These are phyloP conservation scores for Tetranychus cinnabarinus DNA, from an alignment of 1,140 invertebrate species.

Conservation along the genomic window DNA sequence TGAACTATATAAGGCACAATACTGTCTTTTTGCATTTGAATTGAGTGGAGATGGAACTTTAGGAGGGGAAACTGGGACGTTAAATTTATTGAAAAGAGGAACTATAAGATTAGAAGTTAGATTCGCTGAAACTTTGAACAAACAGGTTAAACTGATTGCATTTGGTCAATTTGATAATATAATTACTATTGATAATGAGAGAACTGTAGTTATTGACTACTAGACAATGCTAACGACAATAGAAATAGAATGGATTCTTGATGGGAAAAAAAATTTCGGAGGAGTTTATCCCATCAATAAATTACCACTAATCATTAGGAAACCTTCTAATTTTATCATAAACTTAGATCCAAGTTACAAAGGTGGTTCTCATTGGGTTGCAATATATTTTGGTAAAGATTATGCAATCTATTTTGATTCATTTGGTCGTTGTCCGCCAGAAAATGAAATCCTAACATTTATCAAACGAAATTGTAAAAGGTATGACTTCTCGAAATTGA, in stretches of 20 bases:
- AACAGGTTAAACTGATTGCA: neutral
- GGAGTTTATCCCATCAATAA: neutral
- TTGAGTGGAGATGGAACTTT: neutral
- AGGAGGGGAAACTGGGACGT: neutral
- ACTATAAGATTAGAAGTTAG: neutral
- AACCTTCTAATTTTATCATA: neutral
- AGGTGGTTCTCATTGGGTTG: neutral
- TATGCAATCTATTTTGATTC: neutral
- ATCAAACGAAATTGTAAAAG: neutral
- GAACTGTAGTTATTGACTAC: neutral
- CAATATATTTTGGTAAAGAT: neutral
- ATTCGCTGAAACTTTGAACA: neutral
- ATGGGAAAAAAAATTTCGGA: neutral
- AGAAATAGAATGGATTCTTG: neutral
- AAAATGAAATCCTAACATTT: neutral
- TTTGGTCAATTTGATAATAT: slow-evolving; percentile 9
- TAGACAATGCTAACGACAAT: neutral
- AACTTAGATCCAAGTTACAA: neutral
- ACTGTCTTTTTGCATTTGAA: neutral
- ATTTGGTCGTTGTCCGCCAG: neutral
- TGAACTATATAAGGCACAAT: neutral
- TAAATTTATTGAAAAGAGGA: neutral
- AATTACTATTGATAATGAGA: slow-evolving; percentile 4
- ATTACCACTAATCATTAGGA: neutral
- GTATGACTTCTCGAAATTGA: neutral